Evolutionary conservation across 2,113 vertebrate species (phyloP), one percentile per base, ranked within the genome.

Genomic region (Ictalurus punctatus): DNA sequence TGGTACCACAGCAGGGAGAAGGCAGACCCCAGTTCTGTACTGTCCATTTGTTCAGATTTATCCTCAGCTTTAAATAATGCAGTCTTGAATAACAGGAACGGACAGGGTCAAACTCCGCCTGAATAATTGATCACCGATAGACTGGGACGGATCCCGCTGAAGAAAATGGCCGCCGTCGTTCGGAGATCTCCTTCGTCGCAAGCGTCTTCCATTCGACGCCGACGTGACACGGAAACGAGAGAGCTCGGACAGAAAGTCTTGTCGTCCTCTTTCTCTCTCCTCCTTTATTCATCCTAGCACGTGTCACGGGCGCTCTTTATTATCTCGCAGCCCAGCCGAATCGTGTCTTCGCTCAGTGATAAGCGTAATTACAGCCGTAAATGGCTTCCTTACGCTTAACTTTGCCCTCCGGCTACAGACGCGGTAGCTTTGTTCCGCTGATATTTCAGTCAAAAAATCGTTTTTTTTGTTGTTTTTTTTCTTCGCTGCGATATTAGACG

Each of bases 371-470:
- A 80, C 78, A 93, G 91, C 93, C 87, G 92, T 93, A 94, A 95
- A n/a, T 54, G 48, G 13, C 78, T 79, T 52, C 76, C 76, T 93
- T 94, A 93, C 91, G 44, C 92, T 95, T 90, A 92, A 93, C 92
- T 93, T 93, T 93, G 93, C 92, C 95, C 94, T 81, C 90, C 93
- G 92, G 95, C 92, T 91, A 86, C 85, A 87, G 84, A 91, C 84
- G 85, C 85, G 48, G 90, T 82, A 91, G 90, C 86, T 90, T 87
- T 89, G 84, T 63, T 87, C 90, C 90, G 92, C 93, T 93, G 92
- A 88, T 76, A 88, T 63, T 92, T 89, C 87, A 86, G 87, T 90
- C 87, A 92, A 86, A 92, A 92, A 94, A 93, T 87, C 59, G 27
- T 25, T 78, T 87, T 5, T 44, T 44, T 44, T n/a, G n/a, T n/a